Evolutionary conservation across 2,797 vertebrate species (phyloP), one percentile per base, ranked within the genome.

Genomic region (Babyrousa celebensis): DNA sequence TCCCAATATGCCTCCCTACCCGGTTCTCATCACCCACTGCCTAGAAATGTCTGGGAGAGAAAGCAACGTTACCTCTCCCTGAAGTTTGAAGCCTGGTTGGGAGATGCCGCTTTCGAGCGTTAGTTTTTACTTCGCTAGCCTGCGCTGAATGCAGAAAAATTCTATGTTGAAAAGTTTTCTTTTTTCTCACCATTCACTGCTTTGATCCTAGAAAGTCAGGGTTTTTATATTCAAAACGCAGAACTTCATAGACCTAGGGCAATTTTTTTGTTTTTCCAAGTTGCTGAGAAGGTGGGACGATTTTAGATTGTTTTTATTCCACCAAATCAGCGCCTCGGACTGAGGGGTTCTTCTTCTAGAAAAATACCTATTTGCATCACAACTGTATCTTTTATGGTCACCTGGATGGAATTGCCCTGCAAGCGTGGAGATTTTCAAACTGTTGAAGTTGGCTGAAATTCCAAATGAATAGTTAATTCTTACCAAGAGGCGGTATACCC

Each of bases 391-490:
- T n/a, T 40, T 11, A 0, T 6, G 52, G 54, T 29, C 67, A 71
- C 60, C 63, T 62, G 27, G 32, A 27, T 29, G 32, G 23, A 63
- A 88, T 48, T 48, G 65, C 12, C 60, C 65, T 16, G 5, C 27
- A 94, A 79, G 27, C 29, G 12, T 4, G 27, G 52, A 77, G 63
- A 87, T 80, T 92, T 70, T 68, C 43, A 14, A 78, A 8, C 67
- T 65, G 63, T 85, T 85, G 32, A 67, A 87, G 58, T n/a, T 62
- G 72, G 15, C 52, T 58, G n/a, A 16, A 29, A n/a, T 75, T 74
- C 90, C 68, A 67, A 90, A 85, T n/a, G 52, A 93, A 70, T 15
- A 65, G 6, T 95, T 93, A 32, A 67, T 94, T 90, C 48, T 20
- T 80, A 75, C 87, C 29, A 16, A 92, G 20, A 68, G 75, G 17